phyloP scores from a whole-genome alignment of 2,797 vertebrate species.

The Anguilla anguilla region DNA sequence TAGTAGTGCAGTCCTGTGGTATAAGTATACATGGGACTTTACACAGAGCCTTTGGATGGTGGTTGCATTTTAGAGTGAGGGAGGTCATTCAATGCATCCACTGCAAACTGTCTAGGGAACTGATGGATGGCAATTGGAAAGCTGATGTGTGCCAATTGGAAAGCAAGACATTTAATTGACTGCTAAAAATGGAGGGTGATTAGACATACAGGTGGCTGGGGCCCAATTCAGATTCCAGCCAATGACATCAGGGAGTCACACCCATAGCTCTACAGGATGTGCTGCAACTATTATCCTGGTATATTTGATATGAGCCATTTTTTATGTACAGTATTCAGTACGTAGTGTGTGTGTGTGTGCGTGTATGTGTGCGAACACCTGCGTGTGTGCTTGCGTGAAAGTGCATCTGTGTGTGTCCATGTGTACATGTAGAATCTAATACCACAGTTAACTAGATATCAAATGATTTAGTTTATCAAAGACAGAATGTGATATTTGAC shows the following conservation, averaged over 20 bases:
- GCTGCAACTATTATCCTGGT: background rate
- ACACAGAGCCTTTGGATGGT: background rate
- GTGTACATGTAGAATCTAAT: background rate
- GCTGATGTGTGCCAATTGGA: background rate
- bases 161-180: background rate
- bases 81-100: background rate
- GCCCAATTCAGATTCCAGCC: background rate
- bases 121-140: background rate
- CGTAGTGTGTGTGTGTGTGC: constrained; percentile 3
- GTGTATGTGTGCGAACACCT: background rate
- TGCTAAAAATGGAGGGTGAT: background rate
- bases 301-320: background rate
- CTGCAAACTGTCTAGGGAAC: background rate
- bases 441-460: background rate
- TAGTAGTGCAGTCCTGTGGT: background rate
- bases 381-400: background rate
- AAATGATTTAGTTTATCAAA: constrained; percentile 30
- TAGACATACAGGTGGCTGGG: background rate
- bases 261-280: background rate
- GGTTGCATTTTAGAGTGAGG: background rate
- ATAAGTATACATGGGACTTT: background rate
- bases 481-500: constrained; percentile 32
- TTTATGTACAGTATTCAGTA: background rate
- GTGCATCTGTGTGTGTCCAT: background rate
- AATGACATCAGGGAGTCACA: background rate